These are phyloP conservation scores for Delphinus delphis DNA, from an alignment of 2,113 vertebrate species.

Conservation along the genomic window DNA sequence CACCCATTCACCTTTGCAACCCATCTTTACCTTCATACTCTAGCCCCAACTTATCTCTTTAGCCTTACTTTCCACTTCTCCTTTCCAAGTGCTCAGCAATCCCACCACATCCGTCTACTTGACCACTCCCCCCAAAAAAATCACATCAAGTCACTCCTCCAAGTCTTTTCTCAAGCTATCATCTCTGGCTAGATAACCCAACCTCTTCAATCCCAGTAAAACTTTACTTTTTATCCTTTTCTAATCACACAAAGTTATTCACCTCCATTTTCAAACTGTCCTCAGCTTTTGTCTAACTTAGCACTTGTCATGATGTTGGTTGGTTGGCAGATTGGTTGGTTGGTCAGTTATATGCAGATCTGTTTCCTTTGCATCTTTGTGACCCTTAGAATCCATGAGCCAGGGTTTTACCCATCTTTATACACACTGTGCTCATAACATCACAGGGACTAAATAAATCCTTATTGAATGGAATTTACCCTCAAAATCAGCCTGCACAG, in stretches of 20 bases:
- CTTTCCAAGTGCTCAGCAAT: not conserved
- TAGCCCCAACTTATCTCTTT: not conserved
- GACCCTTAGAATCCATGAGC: not conserved
- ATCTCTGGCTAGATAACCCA: not conserved
- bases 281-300: not conserved
- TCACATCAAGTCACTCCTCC: not conserved
- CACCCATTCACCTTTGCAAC: not conserved
- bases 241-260: constrained; percentile 1
- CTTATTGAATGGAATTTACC: not conserved
- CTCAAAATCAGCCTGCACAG: not conserved
- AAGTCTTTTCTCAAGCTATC: not conserved
- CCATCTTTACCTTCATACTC: not conserved
- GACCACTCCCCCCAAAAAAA: not conserved
- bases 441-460: not conserved
- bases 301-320: not conserved
- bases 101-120: not conserved
- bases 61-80: not conserved
- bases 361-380: constrained; percentile 16
- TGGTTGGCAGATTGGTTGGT: not conserved
- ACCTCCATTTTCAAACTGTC: not conserved
- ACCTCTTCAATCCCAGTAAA: not conserved
- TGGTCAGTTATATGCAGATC: not conserved
- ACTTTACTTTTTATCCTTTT: not conserved
- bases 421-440: not conserved
- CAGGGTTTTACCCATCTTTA: not conserved